Evolutionary conservation across 2,888 invertebrate genomes (phyloP).

Genomic region (Dugesia japonica): DNA sequence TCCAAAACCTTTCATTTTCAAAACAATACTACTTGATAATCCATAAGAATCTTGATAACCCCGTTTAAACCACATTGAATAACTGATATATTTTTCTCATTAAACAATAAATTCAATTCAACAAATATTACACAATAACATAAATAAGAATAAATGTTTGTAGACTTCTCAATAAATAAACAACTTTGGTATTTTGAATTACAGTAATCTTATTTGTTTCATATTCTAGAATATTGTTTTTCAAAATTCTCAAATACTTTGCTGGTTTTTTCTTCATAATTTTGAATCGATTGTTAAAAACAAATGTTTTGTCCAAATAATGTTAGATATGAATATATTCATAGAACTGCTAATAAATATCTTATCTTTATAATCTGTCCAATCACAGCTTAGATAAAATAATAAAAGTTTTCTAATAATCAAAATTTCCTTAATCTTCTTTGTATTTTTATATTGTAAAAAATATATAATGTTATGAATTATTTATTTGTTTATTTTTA

Average conservation of each 20-base stretch:
- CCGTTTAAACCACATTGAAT: slow-evolving; percentile 49
- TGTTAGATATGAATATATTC: no score
- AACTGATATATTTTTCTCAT: slow-evolving; percentile 39
- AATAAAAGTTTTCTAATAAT: no score
- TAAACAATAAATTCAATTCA: neutral
- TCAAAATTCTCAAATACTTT: neutral
- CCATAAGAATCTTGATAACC: slow-evolving; percentile 49
- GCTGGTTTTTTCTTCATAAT: no score
- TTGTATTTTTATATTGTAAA: no score
- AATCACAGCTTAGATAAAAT: no score
- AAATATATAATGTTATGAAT: no score
- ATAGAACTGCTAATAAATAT: no score
- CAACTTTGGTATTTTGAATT: neutral
- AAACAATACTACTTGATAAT: slow-evolving; percentile 48
- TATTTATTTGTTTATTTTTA: no score
- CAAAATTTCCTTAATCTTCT: no score
- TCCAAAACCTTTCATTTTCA: slow-evolving; percentile 50
- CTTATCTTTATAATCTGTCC: no score
- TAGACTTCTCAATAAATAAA: neutral
- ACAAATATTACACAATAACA: neutral
- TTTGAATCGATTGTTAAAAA: no score
- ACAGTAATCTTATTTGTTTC: neutral
- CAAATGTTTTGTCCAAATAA: no score
- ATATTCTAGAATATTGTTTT: neutral
- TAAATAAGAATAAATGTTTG: neutral